Evolutionary conservation across 2,113 vertebrate genomes (phyloP).

Genomic region (Tichodroma muraria): DNA sequence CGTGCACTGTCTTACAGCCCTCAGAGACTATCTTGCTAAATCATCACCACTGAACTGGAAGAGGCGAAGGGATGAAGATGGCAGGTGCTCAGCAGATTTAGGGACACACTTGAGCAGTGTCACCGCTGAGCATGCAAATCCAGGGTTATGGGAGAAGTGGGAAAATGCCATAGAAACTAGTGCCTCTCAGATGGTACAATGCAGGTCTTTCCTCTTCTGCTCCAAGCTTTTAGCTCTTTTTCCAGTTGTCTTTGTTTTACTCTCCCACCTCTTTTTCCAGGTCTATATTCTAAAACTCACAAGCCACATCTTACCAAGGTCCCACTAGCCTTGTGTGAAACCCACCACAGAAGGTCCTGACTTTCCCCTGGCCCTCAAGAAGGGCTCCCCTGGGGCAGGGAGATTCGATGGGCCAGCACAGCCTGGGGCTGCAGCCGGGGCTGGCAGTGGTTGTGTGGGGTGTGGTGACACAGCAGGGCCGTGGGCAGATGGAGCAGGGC

Average conservation of each 20-base stretch:
- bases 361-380: rapidly evolving
- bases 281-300: background rate
- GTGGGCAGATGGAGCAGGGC: rapidly evolving
- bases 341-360: rapidly evolving
- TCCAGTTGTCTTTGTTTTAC: background rate
- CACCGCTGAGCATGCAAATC: background rate
- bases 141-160: background rate
- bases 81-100: background rate
- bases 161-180: background rate
- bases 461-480: background rate
- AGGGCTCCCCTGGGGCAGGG: too few relatives aligned
- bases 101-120: background rate
- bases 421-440: background rate
- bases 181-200: background rate
- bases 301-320: rapidly evolving
- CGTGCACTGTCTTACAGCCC: background rate
- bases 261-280: background rate
- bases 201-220: background rate
- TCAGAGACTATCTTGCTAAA: background rate
- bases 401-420: rapidly evolving
- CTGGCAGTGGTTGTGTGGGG: rapidly evolving
- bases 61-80: background rate
- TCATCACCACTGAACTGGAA: background rate
- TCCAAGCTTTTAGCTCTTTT: background rate
- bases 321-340: background rate